A percentile compares a stretch with the other conserved stretches of the same genome.
Conservation (phyloP, 2,113 vertebrate species). For the Clinocottus analis region DNA sequence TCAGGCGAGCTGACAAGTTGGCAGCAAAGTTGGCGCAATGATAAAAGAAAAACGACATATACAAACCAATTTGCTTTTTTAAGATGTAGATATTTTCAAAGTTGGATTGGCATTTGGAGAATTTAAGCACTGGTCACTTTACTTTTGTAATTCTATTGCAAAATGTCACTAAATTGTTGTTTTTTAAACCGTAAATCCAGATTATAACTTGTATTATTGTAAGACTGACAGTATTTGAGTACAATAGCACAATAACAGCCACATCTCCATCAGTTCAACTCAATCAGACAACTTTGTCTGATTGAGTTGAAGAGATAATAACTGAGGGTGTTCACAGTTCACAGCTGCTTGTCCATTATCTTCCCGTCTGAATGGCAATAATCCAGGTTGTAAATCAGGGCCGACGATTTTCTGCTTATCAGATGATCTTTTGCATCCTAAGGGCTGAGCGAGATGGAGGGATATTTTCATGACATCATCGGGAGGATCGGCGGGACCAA, state of each 20-base stretch:
- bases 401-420: constrained; percentile 55
- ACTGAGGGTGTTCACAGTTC: constrained; percentile 38
- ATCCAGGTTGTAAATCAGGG: constrained; percentile 44
- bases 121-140: not conserved
- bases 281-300: constrained; percentile 1
- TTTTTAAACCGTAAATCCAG: not conserved
- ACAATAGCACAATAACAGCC: not conserved
- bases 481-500: constrained; percentile 24
- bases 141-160: not conserved
- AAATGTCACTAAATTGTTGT: not conserved
- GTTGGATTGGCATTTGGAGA: not conserved
- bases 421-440: constrained; percentile 54
- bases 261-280: not conserved
- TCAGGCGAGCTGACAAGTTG: constrained; percentile 21
- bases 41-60: not conserved
- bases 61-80: not conserved
- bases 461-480: constrained; percentile 42
- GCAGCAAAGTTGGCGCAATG: constrained; percentile 3
- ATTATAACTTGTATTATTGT: constrained; percentile 13
- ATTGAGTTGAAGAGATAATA: too few relatives aligned
- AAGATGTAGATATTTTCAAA: not conserved
- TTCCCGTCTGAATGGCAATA: constrained; percentile 32
- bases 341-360: constrained; percentile 57
- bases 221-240: too few relatives aligned
- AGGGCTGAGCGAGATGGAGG: constrained; percentile 24